Percentiles rank a stretch among this genome's conserved stretches.
Evolutionary conservation across 1,140 invertebrate genomes (phyloP).

Genomic region (Tachypleus tridentatus): DNA sequence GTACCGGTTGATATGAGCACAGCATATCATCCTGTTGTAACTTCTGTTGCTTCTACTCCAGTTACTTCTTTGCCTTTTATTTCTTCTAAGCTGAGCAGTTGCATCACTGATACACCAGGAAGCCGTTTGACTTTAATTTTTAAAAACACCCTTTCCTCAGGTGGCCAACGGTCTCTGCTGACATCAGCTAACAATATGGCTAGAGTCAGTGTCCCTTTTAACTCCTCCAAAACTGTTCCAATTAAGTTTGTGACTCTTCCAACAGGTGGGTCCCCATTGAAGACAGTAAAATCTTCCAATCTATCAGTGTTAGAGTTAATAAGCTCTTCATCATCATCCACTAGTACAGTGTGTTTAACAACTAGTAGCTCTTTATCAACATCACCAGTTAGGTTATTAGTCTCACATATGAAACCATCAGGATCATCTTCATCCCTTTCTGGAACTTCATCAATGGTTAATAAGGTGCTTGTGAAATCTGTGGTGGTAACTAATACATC

Average conservation of each 20-base stretch:
- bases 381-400: slow-evolving; percentile 17
- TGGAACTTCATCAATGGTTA: slow-evolving; percentile 7
- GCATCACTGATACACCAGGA: too few species aligned
- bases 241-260: slow-evolving; percentile 32
- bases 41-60: too few species aligned
- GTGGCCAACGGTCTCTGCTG: too few species aligned
- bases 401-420: slow-evolving; percentile 15
- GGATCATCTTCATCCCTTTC: slow-evolving; percentile 8
- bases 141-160: too few species aligned
- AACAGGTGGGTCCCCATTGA: slow-evolving; percentile 12
- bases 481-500: slow-evolving; percentile 19
- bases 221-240: slow-evolving; percentile 30
- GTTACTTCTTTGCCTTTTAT: too few species aligned
- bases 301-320: slow-evolving; percentile 18
- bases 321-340: slow-evolving; percentile 8
- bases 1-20: too few species aligned
- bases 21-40: too few species aligned
- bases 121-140: too few species aligned
- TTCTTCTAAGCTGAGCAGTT: too few species aligned
- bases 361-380: slow-evolving; percentile 5
- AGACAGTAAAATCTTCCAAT: slow-evolving; percentile 15
- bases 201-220: slow-evolving; percentile 15
- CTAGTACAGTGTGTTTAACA: slow-evolving; percentile 4
- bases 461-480: slow-evolving; percentile 20
- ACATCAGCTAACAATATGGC: not conserved